Base-by-base conservation (phyloP, 2,797 vertebrate genomes). In the Karalla daura region DNA sequence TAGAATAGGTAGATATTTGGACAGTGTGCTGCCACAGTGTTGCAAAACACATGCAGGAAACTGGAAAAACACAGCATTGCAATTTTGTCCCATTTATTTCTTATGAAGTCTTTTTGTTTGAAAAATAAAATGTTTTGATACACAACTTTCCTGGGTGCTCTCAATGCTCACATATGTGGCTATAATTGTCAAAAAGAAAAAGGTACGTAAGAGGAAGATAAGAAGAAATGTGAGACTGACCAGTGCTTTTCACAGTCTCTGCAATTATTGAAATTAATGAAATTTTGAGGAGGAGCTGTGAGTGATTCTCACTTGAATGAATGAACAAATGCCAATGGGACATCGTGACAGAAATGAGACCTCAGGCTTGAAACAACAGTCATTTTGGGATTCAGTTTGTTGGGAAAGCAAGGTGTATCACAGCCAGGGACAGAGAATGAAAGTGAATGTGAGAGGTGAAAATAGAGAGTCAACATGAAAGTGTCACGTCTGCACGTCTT, bases 401-500 rank as follows among this genome's bases (percentile, higher is more conserved):
- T 41, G 28, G 15, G 33, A 51, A 33, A 10, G 32, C 10, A 12
- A 20, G 45, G 17, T 63, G 23, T 30, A 33, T 3, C 32, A 17
- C 44, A 23, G 32, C 23, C 37, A 33, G 20, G 12, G 17, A 23
- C 1, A 46, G 56, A 40, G 55, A 51, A 49, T 50, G 46, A 59
- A n/a, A 39, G 47, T 56, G 49, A 63, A 58, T 77, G 33, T 59
- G 69, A 63, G 40, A 32, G 53, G 53, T 32, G 60, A 60, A 47
- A 40, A 46, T 36, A 32, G 30, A 50, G 14, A 17, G 59, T 64
- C 50, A 63, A 63, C 69, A 43, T n/a, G 41, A 47, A 28, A 44
- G 59, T 51, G 68, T 44, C 61, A 74, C 32, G 60, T 46, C 51
- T 14, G 70, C 76, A 72, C 21, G 2, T 49, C 45, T 36, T 67